Evolutionary conservation across 1,140 invertebrate genomes (phyloP), one percentile per base, ranked within the genome.

Genomic region (Sipha flava): DNA sequence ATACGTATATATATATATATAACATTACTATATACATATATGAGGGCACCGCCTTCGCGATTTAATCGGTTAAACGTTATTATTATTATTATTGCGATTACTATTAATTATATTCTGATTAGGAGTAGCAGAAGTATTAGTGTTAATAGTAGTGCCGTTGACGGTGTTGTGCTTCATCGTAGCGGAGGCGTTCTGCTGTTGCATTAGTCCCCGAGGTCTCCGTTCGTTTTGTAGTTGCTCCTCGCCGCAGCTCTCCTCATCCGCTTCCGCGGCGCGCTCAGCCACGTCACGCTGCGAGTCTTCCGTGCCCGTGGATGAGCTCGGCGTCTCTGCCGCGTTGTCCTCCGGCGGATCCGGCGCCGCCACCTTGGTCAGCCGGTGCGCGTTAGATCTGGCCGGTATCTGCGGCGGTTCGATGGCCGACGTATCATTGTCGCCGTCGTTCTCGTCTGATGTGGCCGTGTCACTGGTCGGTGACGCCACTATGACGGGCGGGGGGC

Each of bases 241-340:
- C 3, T 84, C 83, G 18, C 83, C 82, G n/a, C 82, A 83, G 43
- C 82, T 83, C 23, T 80, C 83, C 43, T 84, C 83, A 10, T 81
- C 83, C 59, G 83, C 84, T 12, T 81, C 83, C 3, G 75, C 80
- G 9, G 80, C 82, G n/a, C 83, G 70, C 31, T 82, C 70, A 34
- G 73, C 73, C 52, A 77, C 83, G 21, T 82, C 80, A 31, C 83
- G 80, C 14, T 82, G 83, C 49, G 83, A 82, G 43, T 84, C 83
- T 52, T 84, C 83, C 14, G 83, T 83, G 1, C 82, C 82, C 26
- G 83, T 84, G 1, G 83, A 83, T n/a, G 83, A 83, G 29, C 83
- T 84, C 2, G 83, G 83, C 4, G 83, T 84, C 26, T 84, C 82
- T 9, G 82, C 81, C 31, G 81, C 54, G 21, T 47, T 64, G 12